phyloP scores from a whole-genome alignment of 2,888 invertebrate genomes.

The Melieria crassipennis region DNA sequence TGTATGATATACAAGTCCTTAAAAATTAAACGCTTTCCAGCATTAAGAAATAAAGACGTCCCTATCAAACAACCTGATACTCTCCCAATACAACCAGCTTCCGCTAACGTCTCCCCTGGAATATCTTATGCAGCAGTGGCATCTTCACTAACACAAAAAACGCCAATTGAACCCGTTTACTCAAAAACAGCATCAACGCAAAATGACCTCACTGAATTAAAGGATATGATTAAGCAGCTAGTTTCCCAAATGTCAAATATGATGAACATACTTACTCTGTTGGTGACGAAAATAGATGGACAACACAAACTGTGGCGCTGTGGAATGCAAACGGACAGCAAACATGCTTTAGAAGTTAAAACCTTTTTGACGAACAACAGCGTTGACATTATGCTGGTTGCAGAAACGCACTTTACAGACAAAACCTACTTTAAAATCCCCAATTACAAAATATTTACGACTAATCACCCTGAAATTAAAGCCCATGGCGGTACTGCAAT shows the following conservation, averaged over 20 bases:
- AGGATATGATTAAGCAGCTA: too few relatives aligned
- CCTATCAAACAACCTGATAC: background rate
- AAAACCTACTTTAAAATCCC: background rate
- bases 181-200: too few relatives aligned
- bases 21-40: background rate
- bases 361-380: slow-evolving; percentile 5
- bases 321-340: slow-evolving; percentile 16
- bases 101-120: too few relatives aligned
- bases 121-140: too few relatives aligned
- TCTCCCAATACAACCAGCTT: too few relatives aligned
- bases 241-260: background rate
- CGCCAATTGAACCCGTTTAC: too few relatives aligned
- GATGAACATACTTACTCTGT: background rate
- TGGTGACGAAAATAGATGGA: background rate
- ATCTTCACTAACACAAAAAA: too few relatives aligned
- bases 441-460: background rate
- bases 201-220: too few relatives aligned
- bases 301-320: background rate
- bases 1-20: background rate
- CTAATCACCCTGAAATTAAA: background rate
- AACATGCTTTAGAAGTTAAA: slow-evolving; percentile 6
- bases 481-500: background rate
- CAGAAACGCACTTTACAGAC: slow-evolving; percentile 15
- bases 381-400: slow-evolving; percentile 3
- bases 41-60: background rate